phyloP scores from a whole-genome alignment of 2,888 invertebrate species.

The Encarsia formosa region DNA sequence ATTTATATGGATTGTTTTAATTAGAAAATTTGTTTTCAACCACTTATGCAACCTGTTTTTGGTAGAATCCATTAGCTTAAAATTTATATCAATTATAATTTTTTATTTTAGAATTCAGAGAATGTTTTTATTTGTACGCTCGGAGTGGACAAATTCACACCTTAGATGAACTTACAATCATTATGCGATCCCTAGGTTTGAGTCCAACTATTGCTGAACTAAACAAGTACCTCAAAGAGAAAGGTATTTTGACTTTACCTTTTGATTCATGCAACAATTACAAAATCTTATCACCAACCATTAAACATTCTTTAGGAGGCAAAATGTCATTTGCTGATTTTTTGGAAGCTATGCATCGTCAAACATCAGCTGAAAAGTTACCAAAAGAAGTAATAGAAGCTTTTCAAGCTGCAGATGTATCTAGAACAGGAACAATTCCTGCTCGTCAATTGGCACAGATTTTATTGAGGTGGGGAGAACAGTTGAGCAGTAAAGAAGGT shows the following conservation, averaged over 20 bases:
- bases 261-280: slow-evolving; percentile 4
- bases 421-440: slow-evolving; percentile 70
- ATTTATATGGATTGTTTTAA: slow-evolving; percentile 3
- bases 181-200: slow-evolving; percentile 91
- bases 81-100: background rate
- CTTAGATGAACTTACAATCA: slow-evolving; percentile 84
- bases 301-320: slow-evolving; percentile 57
- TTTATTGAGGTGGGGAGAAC: slow-evolving; percentile 89
- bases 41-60: slow-evolving; percentile 7
- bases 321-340: slow-evolving; percentile 95
- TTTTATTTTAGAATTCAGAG: slow-evolving; percentile 77
- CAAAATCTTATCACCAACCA: background rate
- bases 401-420: slow-evolving; percentile 79
- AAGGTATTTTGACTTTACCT: slow-evolving; percentile 46
- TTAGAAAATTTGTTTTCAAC: background rate
- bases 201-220: slow-evolving; percentile 91
- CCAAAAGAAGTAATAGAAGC: slow-evolving; percentile 84
- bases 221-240: slow-evolving; percentile 74
- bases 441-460: slow-evolving; percentile 81
- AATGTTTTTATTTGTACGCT: slow-evolving; percentile 94
- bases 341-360: slow-evolving; percentile 90
- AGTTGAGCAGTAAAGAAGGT: slow-evolving; percentile 65
- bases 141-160: slow-evolving; percentile 83
- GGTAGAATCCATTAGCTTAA: too few relatives aligned
- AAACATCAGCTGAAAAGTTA: slow-evolving; percentile 77